Evolutionary conservation across 2,888 invertebrate species (phyloP), one percentile per base, ranked within the genome.

Genomic region (Mythimna albipuncta): DNA sequence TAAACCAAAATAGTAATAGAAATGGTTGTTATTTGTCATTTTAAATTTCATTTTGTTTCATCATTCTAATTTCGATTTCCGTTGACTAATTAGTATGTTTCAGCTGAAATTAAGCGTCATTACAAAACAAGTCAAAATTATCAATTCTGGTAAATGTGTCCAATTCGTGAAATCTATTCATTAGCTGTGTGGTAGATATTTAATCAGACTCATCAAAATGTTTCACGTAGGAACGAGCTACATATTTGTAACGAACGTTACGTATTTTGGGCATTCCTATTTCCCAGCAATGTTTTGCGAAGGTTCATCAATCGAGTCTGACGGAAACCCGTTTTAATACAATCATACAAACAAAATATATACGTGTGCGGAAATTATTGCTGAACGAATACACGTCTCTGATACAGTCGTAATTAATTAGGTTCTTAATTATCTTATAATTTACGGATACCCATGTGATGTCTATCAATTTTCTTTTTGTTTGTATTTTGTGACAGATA

Each of bases 331-430:
- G 47, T 35, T 54, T 44, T 6, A 59, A 72, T 69, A 77, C 55
- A 69, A 44, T 13, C 19, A 65, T 47, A 9, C 61, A 78, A 47
- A 72, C 21, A 65, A 41, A 62, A 71, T 59, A 72, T 50, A 69
- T 38, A 72, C 47, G 59, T 41, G 16, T 61, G 35, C 41, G 19
- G 71, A 69, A 76, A 82, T 84, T 86, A 90, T 89, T 88, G 85
- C 87, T 84, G 59, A 77, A 75, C 58, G 82, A 86, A 89, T 85
- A 86, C 85, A 86, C 85, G 77, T 63, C n/a, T 58, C 44, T 32
- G 52, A 69, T 59, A 58, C 61, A 57, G 21, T 64, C 64, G 41
- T 69, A 55, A 74, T 66, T 66, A 71, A 65, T 72, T 66, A 47
- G 19, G 21, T 44, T 44, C 59, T 54, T 64, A 80, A 72, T 61